Evolutionary conservation across 2,113 vertebrate genomes (phyloP).

Genomic region (Ictidomys tridecemlineatus): DNA sequence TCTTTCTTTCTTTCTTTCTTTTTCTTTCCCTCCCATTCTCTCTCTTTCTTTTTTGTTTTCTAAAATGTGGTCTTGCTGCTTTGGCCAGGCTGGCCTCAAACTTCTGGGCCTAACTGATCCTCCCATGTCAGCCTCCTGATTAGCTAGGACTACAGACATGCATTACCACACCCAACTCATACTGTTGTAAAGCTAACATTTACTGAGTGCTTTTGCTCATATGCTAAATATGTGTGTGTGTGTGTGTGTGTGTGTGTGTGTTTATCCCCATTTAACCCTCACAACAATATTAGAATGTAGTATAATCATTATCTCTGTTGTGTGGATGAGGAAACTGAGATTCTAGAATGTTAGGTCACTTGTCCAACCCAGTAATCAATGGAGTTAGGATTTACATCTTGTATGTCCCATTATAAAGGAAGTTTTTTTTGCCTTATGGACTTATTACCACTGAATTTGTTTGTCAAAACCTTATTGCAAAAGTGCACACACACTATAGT

Average conservation of each 20-base stretch:
- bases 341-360: background rate
- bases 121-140: background rate
- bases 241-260: background rate
- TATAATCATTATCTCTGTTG: background rate
- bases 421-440: background rate
- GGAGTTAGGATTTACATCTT: background rate
- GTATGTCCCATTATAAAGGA: background rate
- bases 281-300: background rate
- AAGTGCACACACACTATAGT: background rate
- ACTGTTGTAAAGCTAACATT: background rate
- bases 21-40: background rate
- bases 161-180: background rate
- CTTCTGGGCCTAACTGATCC: background rate
- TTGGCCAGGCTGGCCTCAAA: background rate
- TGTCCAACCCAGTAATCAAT: background rate
- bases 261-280: slow-evolving; percentile 3
- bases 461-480: background rate
- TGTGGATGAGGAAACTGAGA: slow-evolving; percentile 11
- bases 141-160: background rate
- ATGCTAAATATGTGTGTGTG: background rate
- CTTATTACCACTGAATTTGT: background rate
- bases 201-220: background rate
- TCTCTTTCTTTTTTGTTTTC: background rate
- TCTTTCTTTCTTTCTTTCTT: too few species aligned
- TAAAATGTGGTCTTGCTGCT: background rate